Conservation (phyloP, 2,113 vertebrate genomes). For the Riparia riparia region DNA sequence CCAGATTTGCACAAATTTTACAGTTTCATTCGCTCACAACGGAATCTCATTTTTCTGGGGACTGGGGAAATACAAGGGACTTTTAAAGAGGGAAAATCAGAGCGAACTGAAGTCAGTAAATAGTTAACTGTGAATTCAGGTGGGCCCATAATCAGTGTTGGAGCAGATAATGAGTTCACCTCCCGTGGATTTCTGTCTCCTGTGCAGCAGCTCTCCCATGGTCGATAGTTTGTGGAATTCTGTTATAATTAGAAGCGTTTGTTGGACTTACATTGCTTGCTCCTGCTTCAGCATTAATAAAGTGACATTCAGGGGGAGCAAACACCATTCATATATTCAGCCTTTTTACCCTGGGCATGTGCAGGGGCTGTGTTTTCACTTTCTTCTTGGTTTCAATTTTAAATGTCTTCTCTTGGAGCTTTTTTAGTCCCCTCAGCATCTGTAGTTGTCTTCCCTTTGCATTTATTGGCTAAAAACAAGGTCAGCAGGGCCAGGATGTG, state of each 20-base stretch:
- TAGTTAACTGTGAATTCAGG: slow-evolving; percentile 6
- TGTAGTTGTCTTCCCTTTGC: not conserved
- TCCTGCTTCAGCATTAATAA: not conserved
- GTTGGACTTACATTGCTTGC: not conserved
- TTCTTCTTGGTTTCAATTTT: not conserved
- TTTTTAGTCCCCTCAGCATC: not conserved
- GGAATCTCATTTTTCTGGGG: not conserved
- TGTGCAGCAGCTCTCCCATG: slow-evolving; percentile 5
- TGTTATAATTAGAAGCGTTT: not conserved
- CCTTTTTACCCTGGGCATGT: not conserved
- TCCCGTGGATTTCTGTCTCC: slow-evolving; percentile 2
- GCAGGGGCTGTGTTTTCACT: not conserved
- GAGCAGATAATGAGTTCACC: slow-evolving; percentile 7
- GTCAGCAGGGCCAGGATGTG: not conserved
- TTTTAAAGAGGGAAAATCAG: not conserved
- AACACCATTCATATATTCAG: not conserved
- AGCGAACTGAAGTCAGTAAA: not conserved
- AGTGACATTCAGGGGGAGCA: not conserved
- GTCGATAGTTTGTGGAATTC: not conserved
- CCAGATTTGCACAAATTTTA: not conserved
- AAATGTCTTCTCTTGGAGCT: not conserved
- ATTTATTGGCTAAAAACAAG: not conserved
- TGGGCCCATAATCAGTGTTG: not conserved
- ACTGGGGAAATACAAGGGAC: not conserved
- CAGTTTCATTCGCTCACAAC: not conserved